Evolutionary conservation across 2,113 vertebrate genomes (phyloP).

Genomic region (Syrmaticus mikado): DNA sequence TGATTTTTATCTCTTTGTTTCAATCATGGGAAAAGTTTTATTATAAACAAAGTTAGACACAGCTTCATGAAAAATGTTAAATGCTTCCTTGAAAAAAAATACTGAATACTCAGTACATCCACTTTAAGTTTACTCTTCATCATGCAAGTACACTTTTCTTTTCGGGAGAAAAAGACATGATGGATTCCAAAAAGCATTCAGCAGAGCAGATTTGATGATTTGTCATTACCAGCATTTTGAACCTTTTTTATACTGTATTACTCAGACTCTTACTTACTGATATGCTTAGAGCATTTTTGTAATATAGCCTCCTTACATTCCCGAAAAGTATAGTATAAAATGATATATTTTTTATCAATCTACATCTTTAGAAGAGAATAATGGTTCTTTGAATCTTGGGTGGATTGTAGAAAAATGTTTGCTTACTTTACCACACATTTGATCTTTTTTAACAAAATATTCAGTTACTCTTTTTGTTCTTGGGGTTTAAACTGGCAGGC

Average conservation of each 20-base stretch:
- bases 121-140: neutral
- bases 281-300: neutral
- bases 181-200: slow-evolving; percentile 4
- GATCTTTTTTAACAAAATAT: neutral
- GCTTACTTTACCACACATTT: neutral
- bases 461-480: neutral
- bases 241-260: neutral
- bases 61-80: neutral
- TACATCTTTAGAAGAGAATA: neutral
- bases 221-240: neutral
- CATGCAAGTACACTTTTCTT: neutral
- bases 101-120: neutral
- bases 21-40: neutral
- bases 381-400: neutral
- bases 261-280: neutral
- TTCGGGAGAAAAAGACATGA: neutral
- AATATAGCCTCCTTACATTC: neutral
- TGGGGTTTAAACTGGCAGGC: neutral
- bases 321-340: neutral
- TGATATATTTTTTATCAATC: neutral
- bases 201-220: neutral
- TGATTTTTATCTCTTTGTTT: neutral
- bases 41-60: neutral
- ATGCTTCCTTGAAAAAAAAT: neutral
- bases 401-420: neutral